Conservation (phyloP, 1,140 invertebrate genomes). For the Atta colombica region DNA sequence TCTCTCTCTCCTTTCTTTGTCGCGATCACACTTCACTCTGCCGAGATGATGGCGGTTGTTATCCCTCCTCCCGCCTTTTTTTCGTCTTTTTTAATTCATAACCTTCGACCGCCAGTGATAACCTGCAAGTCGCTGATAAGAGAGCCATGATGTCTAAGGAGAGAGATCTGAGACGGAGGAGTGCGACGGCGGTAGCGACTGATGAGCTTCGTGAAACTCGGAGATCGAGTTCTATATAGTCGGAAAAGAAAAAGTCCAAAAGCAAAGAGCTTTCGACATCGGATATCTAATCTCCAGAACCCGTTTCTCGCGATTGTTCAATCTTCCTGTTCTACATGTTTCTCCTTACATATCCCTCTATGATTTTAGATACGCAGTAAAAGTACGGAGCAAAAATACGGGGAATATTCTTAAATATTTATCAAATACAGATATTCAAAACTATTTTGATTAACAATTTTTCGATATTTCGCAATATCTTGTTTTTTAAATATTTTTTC, state of each 20-base stretch:
- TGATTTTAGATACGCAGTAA: not conserved
- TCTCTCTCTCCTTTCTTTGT: conserved; percentile 23
- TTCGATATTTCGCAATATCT: not conserved
- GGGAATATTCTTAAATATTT: not conserved
- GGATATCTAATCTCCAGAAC: conserved; percentile 50
- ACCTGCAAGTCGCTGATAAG: conserved; percentile 71
- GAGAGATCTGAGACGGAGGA: conserved; percentile 1
- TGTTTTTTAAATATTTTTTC: not conserved
- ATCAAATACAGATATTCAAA: not conserved
- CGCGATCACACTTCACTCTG: conserved; percentile 22
- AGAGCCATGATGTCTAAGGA: conserved; percentile 23
- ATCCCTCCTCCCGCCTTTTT: conserved; percentile 47
- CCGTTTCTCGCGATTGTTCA: conserved; percentile 26
- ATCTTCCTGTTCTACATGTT: conserved; percentile 1
- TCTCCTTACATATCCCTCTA: not conserved
- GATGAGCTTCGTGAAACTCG: conserved; percentile 66
- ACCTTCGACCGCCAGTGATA: conserved; percentile 68
- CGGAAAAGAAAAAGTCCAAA: conserved; percentile 32
- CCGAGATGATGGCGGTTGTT: conserved; percentile 65
- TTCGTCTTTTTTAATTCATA: conserved; percentile 75
- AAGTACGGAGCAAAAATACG: not conserved
- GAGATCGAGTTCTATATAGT: conserved; percentile 62
- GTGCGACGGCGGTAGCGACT: not conserved
- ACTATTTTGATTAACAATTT: not conserved
- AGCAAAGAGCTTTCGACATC: conserved; percentile 46